Evolutionary conservation across 2,113 vertebrate species (phyloP).

Genomic region (Grammomys surdaster): DNA sequence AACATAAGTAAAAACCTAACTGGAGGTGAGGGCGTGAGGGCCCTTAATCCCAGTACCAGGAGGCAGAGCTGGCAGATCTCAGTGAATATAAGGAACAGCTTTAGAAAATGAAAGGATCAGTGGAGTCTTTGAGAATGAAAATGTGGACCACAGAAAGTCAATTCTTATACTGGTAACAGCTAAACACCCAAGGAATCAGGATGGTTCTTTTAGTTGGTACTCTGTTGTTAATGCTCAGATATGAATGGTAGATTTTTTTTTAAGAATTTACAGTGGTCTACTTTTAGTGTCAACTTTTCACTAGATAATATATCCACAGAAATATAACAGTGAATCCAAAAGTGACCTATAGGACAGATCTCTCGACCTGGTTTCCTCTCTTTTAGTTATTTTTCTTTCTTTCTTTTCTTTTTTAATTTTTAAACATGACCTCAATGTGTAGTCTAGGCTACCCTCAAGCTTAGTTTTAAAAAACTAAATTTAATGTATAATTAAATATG

Average conservation of each 20-base stretch:
- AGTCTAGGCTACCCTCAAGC: neutral
- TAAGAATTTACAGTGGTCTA: neutral
- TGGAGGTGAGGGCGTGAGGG: neutral
- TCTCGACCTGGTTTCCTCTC: neutral
- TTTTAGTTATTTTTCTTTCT: neutral
- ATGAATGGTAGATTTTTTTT: neutral
- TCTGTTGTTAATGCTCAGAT: conserved; percentile 42
- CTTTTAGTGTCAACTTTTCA: conserved; percentile 44
- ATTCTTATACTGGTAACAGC: conserved; percentile 47
- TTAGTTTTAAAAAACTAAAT: neutral
- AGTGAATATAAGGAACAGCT: conserved; percentile 58
- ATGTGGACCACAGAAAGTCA: conserved; percentile 46
- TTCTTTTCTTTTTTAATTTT: neutral
- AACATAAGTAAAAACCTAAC: conserved; percentile 30
- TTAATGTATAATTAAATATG: neutral
- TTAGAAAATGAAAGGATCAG: conserved; percentile 49
- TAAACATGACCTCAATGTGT: neutral
- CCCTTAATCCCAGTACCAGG: neutral
- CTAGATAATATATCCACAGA: conserved; percentile 12
- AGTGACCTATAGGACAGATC: neutral
- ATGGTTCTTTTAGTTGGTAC: conserved; percentile 2
- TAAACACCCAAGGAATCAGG: neutral
- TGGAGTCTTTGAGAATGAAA: conserved; percentile 52
- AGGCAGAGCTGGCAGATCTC: neutral
- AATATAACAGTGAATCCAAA: conserved; percentile 33